phyloP scores from a whole-genome alignment of 2,797 vertebrate species.

The Propithecus deckenii region DNA sequence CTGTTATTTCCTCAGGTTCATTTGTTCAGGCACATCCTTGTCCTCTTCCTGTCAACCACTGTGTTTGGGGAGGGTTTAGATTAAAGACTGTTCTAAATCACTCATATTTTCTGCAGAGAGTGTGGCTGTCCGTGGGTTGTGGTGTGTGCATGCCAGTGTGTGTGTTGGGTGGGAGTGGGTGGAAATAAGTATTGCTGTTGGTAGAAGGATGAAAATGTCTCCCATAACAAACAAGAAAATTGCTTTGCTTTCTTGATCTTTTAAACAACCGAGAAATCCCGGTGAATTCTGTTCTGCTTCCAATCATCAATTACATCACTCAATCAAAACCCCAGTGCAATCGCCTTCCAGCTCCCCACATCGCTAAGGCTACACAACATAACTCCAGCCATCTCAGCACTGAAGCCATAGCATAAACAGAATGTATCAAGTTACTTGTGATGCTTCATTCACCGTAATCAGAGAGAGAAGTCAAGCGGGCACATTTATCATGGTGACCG shows the following conservation, averaged over 20 bases:
- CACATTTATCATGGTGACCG: constrained; percentile 79
- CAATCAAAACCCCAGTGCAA: neutral
- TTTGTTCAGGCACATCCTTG: neutral
- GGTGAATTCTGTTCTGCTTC: neutral
- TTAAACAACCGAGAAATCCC: constrained; percentile 19
- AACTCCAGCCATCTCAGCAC: neutral
- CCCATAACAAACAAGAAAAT: constrained; percentile 7
- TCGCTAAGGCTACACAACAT: neutral
- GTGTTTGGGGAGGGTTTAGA: neutral
- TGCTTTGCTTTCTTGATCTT: constrained; percentile 30
- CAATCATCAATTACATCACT: constrained; percentile 27
- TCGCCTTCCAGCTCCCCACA: neutral
- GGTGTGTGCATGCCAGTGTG: neutral
- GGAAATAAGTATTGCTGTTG: neutral
- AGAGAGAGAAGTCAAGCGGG: constrained; percentile 58
- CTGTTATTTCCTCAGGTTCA: neutral
- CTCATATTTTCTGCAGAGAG: neutral
- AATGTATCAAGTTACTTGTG: constrained; percentile 59
- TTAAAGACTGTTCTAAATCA: neutral
- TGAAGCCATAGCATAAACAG: constrained; percentile 55
- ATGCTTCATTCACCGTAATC: constrained; percentile 78
- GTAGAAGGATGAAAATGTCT: neutral
- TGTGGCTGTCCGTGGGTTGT: neutral
- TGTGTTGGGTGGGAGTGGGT: neutral
- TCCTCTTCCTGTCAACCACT: neutral